Percentiles rank a stretch among this genome's conserved stretches.
Conservation (phyloP, 2,888 invertebrate genomes). For the Hyposoter dolosus region DNA sequence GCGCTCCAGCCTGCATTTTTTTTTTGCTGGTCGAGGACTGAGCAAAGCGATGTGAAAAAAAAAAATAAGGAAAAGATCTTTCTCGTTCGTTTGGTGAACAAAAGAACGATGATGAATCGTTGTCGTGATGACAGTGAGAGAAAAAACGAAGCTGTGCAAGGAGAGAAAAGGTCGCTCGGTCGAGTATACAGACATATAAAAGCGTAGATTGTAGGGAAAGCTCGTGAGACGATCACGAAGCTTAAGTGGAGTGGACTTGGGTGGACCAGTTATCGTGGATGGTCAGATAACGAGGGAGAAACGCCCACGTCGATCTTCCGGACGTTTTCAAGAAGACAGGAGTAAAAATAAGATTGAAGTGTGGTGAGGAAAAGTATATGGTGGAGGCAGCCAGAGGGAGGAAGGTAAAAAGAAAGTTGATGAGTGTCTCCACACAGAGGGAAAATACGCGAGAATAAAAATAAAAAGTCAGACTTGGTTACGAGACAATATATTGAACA, state of each 20-base stretch:
- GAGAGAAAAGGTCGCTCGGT: conserved; percentile 24
- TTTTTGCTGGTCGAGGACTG: not conserved
- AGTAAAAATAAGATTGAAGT: conserved; percentile 27
- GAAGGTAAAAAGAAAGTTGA: not conserved
- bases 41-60: not conserved
- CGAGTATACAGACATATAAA: not conserved
- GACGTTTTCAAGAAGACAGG: conserved; percentile 26
- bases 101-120: conserved; percentile 80
- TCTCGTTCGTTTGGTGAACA: conserved; percentile 50
- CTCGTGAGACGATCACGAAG: conserved; percentile 27
- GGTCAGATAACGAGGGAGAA: conserved; percentile 41
- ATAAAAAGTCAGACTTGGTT: conserved; percentile 68
- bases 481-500: conserved; percentile 48
- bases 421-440: not conserved
- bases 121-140: conserved; percentile 76
- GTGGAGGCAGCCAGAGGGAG: not conserved
- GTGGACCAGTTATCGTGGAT: conserved; percentile 23
- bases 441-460: conserved; percentile 46
- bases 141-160: conserved; percentile 68
- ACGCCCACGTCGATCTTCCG: conserved; percentile 42
- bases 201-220: not conserved
- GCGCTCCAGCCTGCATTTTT: not conserved
- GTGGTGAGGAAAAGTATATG: not conserved
- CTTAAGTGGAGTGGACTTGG: conserved; percentile 36
- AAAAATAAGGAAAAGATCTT: conserved; percentile 3